Percentiles rank a stretch among this genome's conserved stretches.
Evolutionary conservation across 2,113 vertebrate genomes (phyloP).

Genomic region (Cricetomys ansorgei): DNA sequence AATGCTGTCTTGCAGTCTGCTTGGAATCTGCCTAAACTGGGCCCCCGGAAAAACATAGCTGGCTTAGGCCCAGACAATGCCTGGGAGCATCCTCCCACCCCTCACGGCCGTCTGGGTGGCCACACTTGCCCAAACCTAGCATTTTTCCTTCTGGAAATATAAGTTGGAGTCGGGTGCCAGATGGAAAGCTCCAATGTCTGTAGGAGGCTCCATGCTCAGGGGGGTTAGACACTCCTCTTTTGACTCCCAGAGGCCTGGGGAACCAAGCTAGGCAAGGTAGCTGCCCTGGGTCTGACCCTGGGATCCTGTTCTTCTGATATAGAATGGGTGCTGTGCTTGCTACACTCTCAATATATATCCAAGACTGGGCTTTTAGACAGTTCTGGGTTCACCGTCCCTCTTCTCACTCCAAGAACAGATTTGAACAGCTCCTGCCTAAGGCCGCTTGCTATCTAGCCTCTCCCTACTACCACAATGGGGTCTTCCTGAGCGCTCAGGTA

Average conservation of each 20-base stretch:
- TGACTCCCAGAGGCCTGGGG: too few species aligned
- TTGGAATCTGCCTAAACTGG: conserved; percentile 34
- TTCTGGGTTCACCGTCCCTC: not conserved
- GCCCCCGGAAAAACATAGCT: not conserved
- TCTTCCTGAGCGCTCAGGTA: not conserved
- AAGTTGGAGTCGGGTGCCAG: conserved; percentile 2
- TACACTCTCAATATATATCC: too few species aligned
- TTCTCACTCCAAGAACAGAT: not conserved
- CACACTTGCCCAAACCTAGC: conserved; percentile 62
- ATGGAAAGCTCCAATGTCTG: not conserved
- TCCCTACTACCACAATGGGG: not conserved
- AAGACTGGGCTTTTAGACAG: not conserved
- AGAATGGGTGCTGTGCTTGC: not conserved
- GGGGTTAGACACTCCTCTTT: not conserved
- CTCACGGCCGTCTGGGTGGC: conserved; percentile 44
- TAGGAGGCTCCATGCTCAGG: not conserved
- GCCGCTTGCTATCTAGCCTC: not conserved
- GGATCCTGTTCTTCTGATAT: not conserved
- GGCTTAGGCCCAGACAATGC: not conserved
- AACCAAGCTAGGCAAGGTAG: not conserved
- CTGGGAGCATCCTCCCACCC: not conserved
- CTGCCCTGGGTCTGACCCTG: not conserved
- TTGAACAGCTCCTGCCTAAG: not conserved
- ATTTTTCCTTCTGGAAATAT: conserved; percentile 68
- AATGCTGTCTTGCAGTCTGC: conserved; percentile 5